These are phyloP conservation scores for Picathartes gymnocephalus DNA, from an alignment of 2,113 vertebrate genomes.

Conservation along the genomic window DNA sequence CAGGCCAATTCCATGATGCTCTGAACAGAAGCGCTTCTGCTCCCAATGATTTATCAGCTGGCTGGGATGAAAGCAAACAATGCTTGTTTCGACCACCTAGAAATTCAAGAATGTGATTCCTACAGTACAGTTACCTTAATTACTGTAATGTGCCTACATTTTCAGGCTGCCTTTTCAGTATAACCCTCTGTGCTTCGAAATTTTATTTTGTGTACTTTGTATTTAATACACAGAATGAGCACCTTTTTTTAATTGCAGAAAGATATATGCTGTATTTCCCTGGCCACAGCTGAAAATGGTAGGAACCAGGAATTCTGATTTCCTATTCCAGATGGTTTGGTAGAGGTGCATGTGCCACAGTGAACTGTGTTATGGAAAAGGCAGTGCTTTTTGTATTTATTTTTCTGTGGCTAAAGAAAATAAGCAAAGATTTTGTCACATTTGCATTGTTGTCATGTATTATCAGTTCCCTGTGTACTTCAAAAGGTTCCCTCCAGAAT, in stretches of 20 bases:
- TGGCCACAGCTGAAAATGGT: constrained; percentile 50
- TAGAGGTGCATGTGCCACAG: constrained; percentile 74
- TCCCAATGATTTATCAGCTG: constrained; percentile 15
- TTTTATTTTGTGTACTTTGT: constrained; percentile 90
- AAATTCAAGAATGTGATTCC: constrained; percentile 73
- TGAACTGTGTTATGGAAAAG: constrained; percentile 65
- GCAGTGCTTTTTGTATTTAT: constrained; percentile 73
- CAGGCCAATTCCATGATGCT: constrained; percentile 24
- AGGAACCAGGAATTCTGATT: constrained; percentile 56
- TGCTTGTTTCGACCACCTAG: constrained; percentile 57
- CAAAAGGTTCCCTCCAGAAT: constrained; percentile 59
- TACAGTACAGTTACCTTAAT: constrained; percentile 74
- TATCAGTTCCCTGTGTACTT: constrained; percentile 60
- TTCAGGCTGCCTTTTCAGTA: constrained; percentile 85
- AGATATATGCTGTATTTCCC: constrained; percentile 53
- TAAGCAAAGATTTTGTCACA: constrained; percentile 39
- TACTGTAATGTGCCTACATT: constrained; percentile 89
- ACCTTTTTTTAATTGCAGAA: constrained; percentile 82
- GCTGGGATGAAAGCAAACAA: constrained; percentile 57
- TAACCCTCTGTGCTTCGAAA: constrained; percentile 81
- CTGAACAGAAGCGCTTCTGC: constrained; percentile 43
- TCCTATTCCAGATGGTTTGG: constrained; percentile 34
- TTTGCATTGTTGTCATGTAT: constrained; percentile 53
- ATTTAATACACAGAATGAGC: constrained; percentile 89
- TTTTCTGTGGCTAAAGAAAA: constrained; percentile 61